Conservation (phyloP, 1,140 invertebrate species). For the Microvelia longipes region DNA sequence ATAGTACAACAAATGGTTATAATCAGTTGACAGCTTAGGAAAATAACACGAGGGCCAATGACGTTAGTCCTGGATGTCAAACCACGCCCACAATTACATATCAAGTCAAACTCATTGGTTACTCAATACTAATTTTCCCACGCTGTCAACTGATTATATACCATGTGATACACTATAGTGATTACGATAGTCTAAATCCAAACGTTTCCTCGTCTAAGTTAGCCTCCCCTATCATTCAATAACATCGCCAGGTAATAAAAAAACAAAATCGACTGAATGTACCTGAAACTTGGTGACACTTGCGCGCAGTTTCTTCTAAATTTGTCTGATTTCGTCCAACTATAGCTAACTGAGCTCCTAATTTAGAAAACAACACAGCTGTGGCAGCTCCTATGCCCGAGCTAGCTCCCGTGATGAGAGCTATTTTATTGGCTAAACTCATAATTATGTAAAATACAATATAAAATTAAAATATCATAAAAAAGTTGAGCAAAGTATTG, state of each 20-base stretch:
- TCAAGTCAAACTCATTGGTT: too few species aligned
- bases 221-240: slow-evolving; percentile 47
- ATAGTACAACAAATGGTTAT: slow-evolving; percentile 47
- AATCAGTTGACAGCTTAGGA: slow-evolving; percentile 49
- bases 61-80: too few species aligned
- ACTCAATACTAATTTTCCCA: too few species aligned
- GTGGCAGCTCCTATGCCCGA: slow-evolving; percentile 75
- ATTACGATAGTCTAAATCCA: slow-evolving; percentile 80
- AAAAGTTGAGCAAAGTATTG: too few species aligned
- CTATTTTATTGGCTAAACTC: slow-evolving; percentile 48
- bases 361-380: slow-evolving; percentile 52
- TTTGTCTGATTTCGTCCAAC: slow-evolving; percentile 57
- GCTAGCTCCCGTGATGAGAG: slow-evolving; percentile 60
- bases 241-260: slow-evolving; percentile 54
- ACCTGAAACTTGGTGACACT: slow-evolving; percentile 38
- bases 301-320: slow-evolving; percentile 41
- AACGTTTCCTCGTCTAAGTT: slow-evolving; percentile 56
- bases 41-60: slow-evolving; percentile 54
- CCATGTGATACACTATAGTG: slow-evolving; percentile 60
- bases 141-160: too few species aligned
- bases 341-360: slow-evolving; percentile 49
- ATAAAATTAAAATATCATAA: too few species aligned
- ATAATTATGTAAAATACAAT: slow-evolving; percentile 29
- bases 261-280: slow-evolving; percentile 35
- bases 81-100: too few species aligned